Evolutionary conservation across 2,797 vertebrate species (phyloP).

Genomic region (Lagocephalus sceleratus): DNA sequence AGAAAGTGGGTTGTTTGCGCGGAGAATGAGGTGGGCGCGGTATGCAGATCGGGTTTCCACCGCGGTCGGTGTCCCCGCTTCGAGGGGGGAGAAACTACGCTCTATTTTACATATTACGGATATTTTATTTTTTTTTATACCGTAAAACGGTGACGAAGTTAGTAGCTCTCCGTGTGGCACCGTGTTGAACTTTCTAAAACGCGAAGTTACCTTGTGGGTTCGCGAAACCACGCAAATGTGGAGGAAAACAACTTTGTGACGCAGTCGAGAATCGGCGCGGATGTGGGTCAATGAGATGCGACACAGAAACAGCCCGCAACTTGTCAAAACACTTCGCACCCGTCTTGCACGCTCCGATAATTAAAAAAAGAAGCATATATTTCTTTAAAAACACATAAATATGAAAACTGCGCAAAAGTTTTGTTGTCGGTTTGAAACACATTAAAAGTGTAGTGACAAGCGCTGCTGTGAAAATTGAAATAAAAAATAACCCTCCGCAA

Average conservation of each 20-base stretch:
- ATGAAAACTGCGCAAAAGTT: too few relatives aligned
- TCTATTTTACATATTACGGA: too few relatives aligned
- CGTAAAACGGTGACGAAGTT: too few relatives aligned
- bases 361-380: too few relatives aligned
- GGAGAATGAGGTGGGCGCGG: slow-evolving; percentile 65
- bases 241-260: slow-evolving; percentile 27
- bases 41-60: slow-evolving; percentile 53
- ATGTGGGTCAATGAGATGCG: slow-evolving; percentile 69
- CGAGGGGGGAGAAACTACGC: slow-evolving; percentile 1
- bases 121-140: too few relatives aligned
- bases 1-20: slow-evolving; percentile 71
- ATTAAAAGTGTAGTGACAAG: too few relatives aligned
- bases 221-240: background rate
- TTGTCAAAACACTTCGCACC: slow-evolving; percentile 8
- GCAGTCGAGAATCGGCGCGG: slow-evolving; percentile 34
- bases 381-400: too few relatives aligned
- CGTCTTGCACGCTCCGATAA: background rate
- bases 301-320: slow-evolving; percentile 29
- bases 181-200: too few relatives aligned
- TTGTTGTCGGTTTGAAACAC: too few relatives aligned
- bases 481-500: background rate
- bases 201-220: rapidly evolving
- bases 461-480: too few relatives aligned
- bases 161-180: too few relatives aligned
- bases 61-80: slow-evolving; percentile 6